Conservation (phyloP, 2,888 invertebrate species). For the Ceraclea dissimilis region DNA sequence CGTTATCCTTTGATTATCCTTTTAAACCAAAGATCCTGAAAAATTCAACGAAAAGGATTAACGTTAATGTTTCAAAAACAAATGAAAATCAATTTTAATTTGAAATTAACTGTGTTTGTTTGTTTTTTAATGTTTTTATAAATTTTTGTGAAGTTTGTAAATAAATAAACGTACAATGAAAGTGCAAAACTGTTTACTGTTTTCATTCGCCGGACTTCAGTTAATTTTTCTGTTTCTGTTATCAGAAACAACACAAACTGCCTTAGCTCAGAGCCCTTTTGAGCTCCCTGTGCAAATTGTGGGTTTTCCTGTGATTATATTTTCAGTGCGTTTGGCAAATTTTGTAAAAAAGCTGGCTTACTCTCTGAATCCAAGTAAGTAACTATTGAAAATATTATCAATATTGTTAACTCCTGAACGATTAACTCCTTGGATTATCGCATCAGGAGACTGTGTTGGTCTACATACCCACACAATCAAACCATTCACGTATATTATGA, state of each 20-base stretch:
- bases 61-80: neutral
- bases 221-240: constrained; percentile 30
- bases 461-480: neutral
- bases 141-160: too few species aligned
- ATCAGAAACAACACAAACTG: constrained; percentile 30
- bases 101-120: neutral
- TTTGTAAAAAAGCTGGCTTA: constrained; percentile 78
- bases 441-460: neutral
- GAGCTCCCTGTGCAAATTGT: constrained; percentile 78
- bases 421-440: neutral
- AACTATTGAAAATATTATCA: too few species aligned
- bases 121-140: neutral
- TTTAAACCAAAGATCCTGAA: neutral
- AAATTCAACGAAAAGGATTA: neutral
- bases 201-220: constrained; percentile 29
- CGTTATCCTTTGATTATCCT: constrained; percentile 1
- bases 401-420: too few species aligned
- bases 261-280: constrained; percentile 43
- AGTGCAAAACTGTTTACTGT: constrained; percentile 28
- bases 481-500: neutral
- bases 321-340: constrained; percentile 70
- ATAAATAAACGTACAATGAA: constrained; percentile 31
- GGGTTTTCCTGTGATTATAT: constrained; percentile 75
- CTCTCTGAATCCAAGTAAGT: constrained; percentile 73
- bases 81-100: neutral